These are phyloP conservation scores for Scomberomorus guttatus DNA, from an alignment of 2,797 vertebrate species.

Conservation along the genomic window DNA sequence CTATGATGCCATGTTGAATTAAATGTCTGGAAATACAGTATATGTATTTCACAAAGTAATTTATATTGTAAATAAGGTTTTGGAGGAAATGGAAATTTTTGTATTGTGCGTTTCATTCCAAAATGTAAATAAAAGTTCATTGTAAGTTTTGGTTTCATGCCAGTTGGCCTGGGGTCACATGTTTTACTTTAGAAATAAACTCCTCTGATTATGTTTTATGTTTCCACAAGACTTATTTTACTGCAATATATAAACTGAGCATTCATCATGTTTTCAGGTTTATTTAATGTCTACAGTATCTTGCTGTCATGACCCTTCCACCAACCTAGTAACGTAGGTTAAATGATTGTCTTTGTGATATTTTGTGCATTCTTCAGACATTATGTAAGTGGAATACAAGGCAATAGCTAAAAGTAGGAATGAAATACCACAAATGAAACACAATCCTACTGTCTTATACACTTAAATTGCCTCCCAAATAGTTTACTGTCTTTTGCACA, in stretches of 20 bases:
- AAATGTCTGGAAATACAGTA: background rate
- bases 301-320: background rate
- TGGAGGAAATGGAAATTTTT: background rate
- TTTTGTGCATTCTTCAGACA: background rate
- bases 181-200: background rate
- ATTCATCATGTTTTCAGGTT: slow-evolving; percentile 5
- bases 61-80: background rate
- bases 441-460: background rate
- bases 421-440: background rate
- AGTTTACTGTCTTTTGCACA: background rate
- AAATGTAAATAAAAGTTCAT: background rate
- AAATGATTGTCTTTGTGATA: background rate
- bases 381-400: background rate
- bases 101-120: background rate
- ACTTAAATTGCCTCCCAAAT: background rate
- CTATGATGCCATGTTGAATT: slow-evolving; percentile 5
- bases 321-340: background rate
- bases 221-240: background rate
- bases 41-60: background rate
- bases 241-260: background rate
- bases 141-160: background rate
- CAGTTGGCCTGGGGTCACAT: background rate
- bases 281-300: slow-evolving; percentile 1
- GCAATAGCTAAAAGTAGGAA: background rate
- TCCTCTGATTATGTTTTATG: background rate